A percentile compares a stretch with the other conserved stretches of the same genome.
phyloP scores from a whole-genome alignment of 1,140 invertebrate species.

The Anastrepha obliqua region DNA sequence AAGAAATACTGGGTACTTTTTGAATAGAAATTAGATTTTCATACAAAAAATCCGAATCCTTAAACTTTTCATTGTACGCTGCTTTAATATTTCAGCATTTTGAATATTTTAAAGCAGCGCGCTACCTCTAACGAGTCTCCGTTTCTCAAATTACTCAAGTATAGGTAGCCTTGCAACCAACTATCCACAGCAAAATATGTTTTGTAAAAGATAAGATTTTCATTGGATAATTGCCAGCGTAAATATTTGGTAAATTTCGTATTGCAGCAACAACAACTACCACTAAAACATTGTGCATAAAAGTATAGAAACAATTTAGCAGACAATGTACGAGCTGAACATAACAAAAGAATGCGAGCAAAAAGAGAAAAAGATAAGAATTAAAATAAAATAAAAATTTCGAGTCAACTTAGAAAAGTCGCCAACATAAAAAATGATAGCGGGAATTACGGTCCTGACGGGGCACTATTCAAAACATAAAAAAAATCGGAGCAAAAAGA shows the following conservation, averaged over 20 bases:
- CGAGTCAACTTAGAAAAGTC: not conserved
- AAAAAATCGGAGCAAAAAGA: too few relatives aligned
- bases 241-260: not conserved
- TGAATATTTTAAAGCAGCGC: not conserved
- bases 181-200: conserved; percentile 15
- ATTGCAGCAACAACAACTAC: not conserved
- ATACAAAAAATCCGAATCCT: too few relatives aligned
- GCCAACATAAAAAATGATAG: not conserved
- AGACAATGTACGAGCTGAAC: not conserved
- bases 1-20: too few relatives aligned
- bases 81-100: too few relatives aligned
- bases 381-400: not conserved
- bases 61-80: too few relatives aligned
- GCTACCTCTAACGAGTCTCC: not conserved
- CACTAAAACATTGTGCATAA: conserved; percentile 44
- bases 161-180: not conserved
- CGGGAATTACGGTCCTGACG: not conserved
- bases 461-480: not conserved
- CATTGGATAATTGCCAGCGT: conserved; percentile 33
- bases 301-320: conserved; percentile 39
- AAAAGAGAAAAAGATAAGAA: not conserved
- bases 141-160: not conserved
- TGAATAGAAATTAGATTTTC: too few relatives aligned
- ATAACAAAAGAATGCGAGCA: not conserved
- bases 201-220: conserved; percentile 25